Percentiles rank a stretch among this genome's conserved stretches.
Conservation (phyloP, 2,797 vertebrate species). For the Decapterus maruadsi region DNA sequence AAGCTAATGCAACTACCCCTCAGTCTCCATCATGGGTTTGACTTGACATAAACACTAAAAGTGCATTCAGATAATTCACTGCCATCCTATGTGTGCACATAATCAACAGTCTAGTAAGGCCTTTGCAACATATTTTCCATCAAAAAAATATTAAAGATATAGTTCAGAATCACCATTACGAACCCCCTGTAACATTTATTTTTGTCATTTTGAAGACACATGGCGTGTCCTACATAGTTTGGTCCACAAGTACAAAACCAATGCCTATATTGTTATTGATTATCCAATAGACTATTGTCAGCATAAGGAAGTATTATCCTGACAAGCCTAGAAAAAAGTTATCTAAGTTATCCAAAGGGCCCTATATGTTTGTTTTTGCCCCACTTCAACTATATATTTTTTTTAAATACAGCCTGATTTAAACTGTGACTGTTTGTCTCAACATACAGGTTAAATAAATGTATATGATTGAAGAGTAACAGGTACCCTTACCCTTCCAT, state of each 20-base stretch:
- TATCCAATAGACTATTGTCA: background rate
- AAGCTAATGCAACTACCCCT: slow-evolving; percentile 2
- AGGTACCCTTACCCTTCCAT: slow-evolving; percentile 60
- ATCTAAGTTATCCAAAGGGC: background rate
- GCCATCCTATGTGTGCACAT: background rate
- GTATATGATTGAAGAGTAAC: slow-evolving; percentile 59
- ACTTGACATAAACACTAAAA: slow-evolving; percentile 13
- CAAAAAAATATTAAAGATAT: background rate
- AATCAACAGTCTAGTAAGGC: background rate
- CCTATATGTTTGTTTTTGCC: background rate
- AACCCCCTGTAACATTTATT: background rate
- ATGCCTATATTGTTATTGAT: background rate
- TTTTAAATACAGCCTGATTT: slow-evolving; percentile 35
- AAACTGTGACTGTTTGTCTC: slow-evolving; percentile 30
- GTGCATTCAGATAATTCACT: background rate
- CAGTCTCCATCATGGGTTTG: background rate
- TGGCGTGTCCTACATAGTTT: background rate
- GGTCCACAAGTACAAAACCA: background rate
- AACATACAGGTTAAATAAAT: slow-evolving; percentile 36
- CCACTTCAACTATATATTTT: slow-evolving; percentile 5
- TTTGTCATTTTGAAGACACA: background rate
- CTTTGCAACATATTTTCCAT: background rate
- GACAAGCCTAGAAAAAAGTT: background rate
- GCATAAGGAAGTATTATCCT: background rate
- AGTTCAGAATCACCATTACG: background rate